Evolutionary conservation across 2,113 vertebrate species (phyloP).

Genomic region (Malurus cyaneus): DNA sequence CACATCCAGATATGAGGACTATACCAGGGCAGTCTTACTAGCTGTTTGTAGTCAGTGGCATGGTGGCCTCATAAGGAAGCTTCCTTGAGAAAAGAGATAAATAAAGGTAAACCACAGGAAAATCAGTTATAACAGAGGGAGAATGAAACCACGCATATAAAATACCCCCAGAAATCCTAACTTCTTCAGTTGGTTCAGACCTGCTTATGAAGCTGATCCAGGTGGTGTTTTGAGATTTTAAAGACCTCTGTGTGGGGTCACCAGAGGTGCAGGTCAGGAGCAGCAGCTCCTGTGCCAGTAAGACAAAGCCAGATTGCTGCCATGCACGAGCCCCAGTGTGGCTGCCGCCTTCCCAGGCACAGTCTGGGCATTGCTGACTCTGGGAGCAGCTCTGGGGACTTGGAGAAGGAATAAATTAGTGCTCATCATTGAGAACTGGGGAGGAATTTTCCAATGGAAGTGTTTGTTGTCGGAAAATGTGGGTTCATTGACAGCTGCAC

Average conservation of each 20-base stretch:
- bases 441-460: conserved; percentile 43
- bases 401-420: background rate
- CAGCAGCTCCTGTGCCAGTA: accelerated
- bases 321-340: accelerated
- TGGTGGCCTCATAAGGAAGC: background rate
- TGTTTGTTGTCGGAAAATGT: conserved; percentile 55
- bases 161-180: background rate
- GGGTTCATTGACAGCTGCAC: conserved; percentile 53
- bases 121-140: background rate
- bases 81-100: background rate
- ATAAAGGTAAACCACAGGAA: background rate
- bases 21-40: background rate
- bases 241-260: background rate
- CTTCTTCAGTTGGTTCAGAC: background rate
- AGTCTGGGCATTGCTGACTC: background rate
- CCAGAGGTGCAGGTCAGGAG: background rate
- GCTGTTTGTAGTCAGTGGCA: background rate
- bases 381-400: conserved; percentile 16
- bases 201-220: background rate
- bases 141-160: background rate
- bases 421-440: conserved; percentile 6
- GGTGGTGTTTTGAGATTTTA: background rate
- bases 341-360: accelerated
- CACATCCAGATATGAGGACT: background rate
- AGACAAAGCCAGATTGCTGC: background rate